phyloP scores from a whole-genome alignment of 2,888 invertebrate genomes.

The Dynastes hyllus region DNA sequence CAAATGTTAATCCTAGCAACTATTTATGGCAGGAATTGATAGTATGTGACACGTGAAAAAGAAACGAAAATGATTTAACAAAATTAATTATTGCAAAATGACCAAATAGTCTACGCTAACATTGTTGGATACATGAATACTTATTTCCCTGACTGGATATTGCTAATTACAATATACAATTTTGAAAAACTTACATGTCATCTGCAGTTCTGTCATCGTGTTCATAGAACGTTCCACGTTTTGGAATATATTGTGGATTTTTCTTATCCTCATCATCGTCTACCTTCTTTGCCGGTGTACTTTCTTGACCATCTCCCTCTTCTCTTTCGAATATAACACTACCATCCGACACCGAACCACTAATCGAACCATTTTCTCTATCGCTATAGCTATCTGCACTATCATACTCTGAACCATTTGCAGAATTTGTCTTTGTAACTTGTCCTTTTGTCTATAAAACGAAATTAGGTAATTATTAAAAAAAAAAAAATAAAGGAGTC shows the following conservation, averaged over 20 bases:
- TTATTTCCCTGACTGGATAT: too few relatives aligned
- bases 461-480: background rate
- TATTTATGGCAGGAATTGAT: too few relatives aligned
- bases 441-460: slow-evolving; percentile 59
- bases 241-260: slow-evolving; percentile 98
- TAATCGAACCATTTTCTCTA: slow-evolving; percentile 68
- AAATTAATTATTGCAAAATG: too few relatives aligned
- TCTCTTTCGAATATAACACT: slow-evolving; percentile 78
- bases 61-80: too few relatives aligned
- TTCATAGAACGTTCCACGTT: slow-evolving; percentile 96
- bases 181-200: slow-evolving; percentile 73
- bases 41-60: too few relatives aligned
- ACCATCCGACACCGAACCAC: slow-evolving; percentile 69
- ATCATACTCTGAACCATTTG: slow-evolving; percentile 67
- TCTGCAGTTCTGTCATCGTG: slow-evolving; percentile 93
- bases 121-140: too few relatives aligned
- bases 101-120: too few relatives aligned
- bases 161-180: too few relatives aligned
- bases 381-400: slow-evolving; percentile 68
- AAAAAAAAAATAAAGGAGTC: background rate
- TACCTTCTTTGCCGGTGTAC: slow-evolving; percentile 76
- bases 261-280: slow-evolving; percentile 96
- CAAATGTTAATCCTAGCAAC: too few relatives aligned
- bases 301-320: slow-evolving; percentile 83
- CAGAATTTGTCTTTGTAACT: slow-evolving; percentile 60